A percentile compares a stretch with the other conserved stretches of the same genome.
These are phyloP conservation scores for Brachyhypopomus occidentalis DNA, from an alignment of 2,113 vertebrate species.

Conservation along the genomic window DNA sequence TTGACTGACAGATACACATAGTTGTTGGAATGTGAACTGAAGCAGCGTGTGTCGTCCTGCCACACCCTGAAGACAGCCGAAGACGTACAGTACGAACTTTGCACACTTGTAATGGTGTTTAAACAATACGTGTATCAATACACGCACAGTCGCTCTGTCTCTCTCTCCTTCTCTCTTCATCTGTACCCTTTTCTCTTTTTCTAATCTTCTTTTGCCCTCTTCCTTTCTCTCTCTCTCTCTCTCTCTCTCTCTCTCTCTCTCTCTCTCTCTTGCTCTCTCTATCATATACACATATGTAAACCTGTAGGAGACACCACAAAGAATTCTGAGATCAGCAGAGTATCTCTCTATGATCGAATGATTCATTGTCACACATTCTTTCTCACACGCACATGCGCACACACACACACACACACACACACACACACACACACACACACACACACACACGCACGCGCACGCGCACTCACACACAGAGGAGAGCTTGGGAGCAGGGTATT, in stretches of 20 bases:
- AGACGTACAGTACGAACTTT: not conserved
- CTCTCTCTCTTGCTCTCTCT: conserved; percentile 9
- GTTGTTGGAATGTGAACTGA: conserved; percentile 33
- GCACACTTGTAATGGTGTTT: conserved; percentile 28
- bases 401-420: conserved; percentile 25
- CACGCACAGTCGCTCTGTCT: conserved; percentile 24
- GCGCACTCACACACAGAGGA: not conserved
- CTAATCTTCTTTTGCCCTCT: not conserved
- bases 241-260: not conserved
- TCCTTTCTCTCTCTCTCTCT: not conserved
- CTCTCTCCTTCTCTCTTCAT: not conserved
- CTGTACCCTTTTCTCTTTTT: not conserved
- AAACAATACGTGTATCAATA: conserved; percentile 43
- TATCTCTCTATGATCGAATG: conserved; percentile 48
- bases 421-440: conserved; percentile 20
- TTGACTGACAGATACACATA: conserved; percentile 10
- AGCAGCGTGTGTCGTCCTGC: conserved; percentile 14
- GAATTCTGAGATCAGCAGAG: conserved; percentile 32
- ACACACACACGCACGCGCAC: conserved; percentile 1
- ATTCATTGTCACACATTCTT: conserved; percentile 40
- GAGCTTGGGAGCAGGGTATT: conserved; percentile 54
- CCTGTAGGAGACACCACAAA: conserved; percentile 3
- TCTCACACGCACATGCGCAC: conserved; percentile 6
- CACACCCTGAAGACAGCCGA: conserved; percentile 16
- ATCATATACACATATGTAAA: conserved; percentile 14